Percentiles rank a stretch among this genome's conserved stretches.
phyloP scores from a whole-genome alignment of 35 echinoderm and acorn worm species.

The Holothuria glaberrima region DNA sequence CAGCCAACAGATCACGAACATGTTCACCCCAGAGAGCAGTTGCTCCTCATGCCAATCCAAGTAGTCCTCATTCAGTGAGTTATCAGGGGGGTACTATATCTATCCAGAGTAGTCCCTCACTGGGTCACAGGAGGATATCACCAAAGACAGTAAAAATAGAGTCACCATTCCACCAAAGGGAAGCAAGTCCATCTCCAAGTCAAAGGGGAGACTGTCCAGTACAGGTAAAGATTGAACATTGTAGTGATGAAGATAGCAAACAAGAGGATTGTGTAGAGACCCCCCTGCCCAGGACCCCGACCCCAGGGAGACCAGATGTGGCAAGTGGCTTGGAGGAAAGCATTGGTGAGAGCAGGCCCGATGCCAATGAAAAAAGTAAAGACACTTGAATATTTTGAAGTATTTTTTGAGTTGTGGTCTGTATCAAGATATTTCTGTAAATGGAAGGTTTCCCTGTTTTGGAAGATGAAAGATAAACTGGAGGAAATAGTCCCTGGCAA shows the following conservation, averaged over 20 bases:
- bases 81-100: slow-evolving; percentile 93
- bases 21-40: slow-evolving; percentile 10
- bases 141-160: slow-evolving; percentile 70
- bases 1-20: neutral
- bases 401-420: neutral
- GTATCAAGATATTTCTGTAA: neutral
- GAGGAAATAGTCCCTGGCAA: neutral
- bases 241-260: slow-evolving; percentile 37
- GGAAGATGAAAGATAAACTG: neutral
- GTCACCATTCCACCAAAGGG: slow-evolving; percentile 55
- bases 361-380: neutral
- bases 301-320: slow-evolving; percentile 9
- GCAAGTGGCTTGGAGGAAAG: neutral
- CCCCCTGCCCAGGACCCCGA: neutral
- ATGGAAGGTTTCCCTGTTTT: neutral
- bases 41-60: slow-evolving; percentile 24
- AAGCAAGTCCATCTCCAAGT: slow-evolving; percentile 3
- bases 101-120: slow-evolving; percentile 57
- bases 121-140: slow-evolving; percentile 39
- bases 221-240: slow-evolving; percentile 35
- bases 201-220: neutral
- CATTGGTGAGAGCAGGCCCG: neutral
- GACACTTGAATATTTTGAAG: neutral
- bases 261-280: neutral
- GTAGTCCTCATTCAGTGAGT: slow-evolving; percentile 58